A percentile compares a stretch with the other conserved stretches of the same genome.
Conservation (phyloP, 2,113 vertebrate species). For the Picathartes gymnocephalus region DNA sequence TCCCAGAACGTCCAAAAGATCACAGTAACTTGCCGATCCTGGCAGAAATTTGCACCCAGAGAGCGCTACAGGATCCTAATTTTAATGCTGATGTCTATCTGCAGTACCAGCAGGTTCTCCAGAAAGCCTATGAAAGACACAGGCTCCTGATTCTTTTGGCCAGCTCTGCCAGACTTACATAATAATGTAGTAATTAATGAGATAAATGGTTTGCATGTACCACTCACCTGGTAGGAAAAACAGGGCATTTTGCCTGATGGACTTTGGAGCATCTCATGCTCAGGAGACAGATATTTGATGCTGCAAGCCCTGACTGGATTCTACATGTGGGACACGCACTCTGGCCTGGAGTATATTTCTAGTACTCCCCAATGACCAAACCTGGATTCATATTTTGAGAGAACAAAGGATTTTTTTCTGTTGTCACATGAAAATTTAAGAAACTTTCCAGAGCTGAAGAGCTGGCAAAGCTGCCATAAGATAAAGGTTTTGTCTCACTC, state of each 20-base stretch:
- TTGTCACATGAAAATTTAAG: neutral
- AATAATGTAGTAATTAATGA: neutral
- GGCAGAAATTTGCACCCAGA: neutral
- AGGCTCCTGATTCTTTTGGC: neutral
- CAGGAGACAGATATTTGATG: neutral
- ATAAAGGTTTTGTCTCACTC: neutral
- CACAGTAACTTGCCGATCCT: neutral
- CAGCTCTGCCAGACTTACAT: neutral
- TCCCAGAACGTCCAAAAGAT: neutral
- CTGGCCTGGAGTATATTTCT: neutral
- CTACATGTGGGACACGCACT: neutral
- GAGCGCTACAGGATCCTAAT: neutral
- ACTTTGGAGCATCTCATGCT: neutral
- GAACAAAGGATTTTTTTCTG: neutral
- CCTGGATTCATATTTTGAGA: neutral
- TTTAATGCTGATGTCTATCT: neutral
- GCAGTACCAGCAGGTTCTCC: neutral
- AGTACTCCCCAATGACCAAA: accelerated
- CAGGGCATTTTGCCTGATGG: neutral
- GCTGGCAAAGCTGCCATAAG: neutral
- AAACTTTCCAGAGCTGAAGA: neutral
- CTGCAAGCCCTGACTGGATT: neutral
- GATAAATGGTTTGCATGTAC: neutral
- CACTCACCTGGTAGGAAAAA: neutral
- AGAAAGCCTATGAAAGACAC: neutral